phyloP scores from a whole-genome alignment of 2,113 vertebrate species.

The Pungitius pungitius region DNA sequence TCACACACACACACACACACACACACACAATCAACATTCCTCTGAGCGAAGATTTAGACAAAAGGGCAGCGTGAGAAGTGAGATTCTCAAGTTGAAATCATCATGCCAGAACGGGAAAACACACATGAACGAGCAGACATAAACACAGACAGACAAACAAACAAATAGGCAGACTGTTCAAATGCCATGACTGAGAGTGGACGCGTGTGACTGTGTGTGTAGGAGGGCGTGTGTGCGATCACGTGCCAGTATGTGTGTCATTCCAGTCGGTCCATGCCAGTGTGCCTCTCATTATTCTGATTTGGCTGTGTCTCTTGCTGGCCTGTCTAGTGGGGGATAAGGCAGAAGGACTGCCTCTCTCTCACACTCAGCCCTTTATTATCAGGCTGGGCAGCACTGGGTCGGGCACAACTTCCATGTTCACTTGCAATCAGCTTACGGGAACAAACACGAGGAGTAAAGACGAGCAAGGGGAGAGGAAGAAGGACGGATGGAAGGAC shows the following conservation, averaged over 20 bases:
- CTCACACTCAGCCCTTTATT: constrained; percentile 71
- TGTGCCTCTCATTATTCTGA: constrained; percentile 82
- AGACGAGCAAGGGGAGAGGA: constrained; percentile 16
- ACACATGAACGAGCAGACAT: constrained; percentile 70
- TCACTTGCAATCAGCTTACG: constrained; percentile 64
- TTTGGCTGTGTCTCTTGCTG: constrained; percentile 73
- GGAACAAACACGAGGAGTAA: constrained; percentile 29
- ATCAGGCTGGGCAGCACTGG: constrained; percentile 67
- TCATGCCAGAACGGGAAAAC: constrained; percentile 64
- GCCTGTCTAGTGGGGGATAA: constrained; percentile 73
- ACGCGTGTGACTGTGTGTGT: constrained; percentile 9
- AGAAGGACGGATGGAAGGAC: constrained; percentile 15
- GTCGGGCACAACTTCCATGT: constrained; percentile 62
- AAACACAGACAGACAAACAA: constrained; percentile 76
- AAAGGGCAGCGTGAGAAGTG: constrained; percentile 54
- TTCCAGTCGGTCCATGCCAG: constrained; percentile 71
- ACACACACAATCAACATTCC: constrained; percentile 19
- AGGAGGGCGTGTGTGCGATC: constrained; percentile 29
- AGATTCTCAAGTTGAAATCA: constrained; percentile 66
- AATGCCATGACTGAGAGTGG: constrained; percentile 31
- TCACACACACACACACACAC: constrained; percentile 16
- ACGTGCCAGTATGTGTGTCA: constrained; percentile 67
- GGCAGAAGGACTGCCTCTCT: constrained; percentile 70
- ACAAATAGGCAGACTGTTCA: constrained; percentile 74
- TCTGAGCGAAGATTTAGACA: constrained; percentile 49